Evolutionary conservation across 2,113 vertebrate species (phyloP), one percentile per base, ranked within the genome.

Genomic region (Cryptotis parvus): DNA sequence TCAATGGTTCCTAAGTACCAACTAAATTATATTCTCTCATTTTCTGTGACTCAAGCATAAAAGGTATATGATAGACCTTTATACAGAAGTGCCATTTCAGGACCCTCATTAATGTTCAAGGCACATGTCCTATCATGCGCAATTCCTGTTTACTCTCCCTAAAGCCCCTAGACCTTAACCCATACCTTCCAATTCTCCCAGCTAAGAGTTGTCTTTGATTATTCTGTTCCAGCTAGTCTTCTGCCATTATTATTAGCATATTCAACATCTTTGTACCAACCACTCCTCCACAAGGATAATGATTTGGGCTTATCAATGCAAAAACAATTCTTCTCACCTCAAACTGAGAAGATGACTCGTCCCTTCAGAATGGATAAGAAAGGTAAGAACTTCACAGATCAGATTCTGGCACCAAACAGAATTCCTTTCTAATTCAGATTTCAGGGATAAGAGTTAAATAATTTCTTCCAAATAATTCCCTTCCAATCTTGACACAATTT

Each of bases 11-110:
- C 75, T 87, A 84, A 93, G 63, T 69, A 93, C 69, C 55, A 89
- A 81, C 39, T 72, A 90, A 94, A 88, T 94, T 91, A 93, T 55
- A 79, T 90, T 88, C 41, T 91, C 84, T 94, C 43, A 92, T 87
- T 91, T 94, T 79, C 66, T 82, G 66, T 82, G 75, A 90, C 37
- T 91, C 81, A 85, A 92, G 84, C 78, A 92, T 78, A 20, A 33
- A n/a, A 94, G 22, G 43, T 41, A 85, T 31, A 79, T 68, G 82
- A 68, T 79, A 82, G 41, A 91, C 31, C 31, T 92, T 75, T 95
- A 31, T 69, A 61, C 52, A 87, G 77, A 84, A 84, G 74, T 80
- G 72, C n/a, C 69, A 82, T 79, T 88, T 90, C 75, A 52, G 69
- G 84, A 80, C 68, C 29, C 68, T 94, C 70, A 24, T 84, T 91